Evolutionary conservation across 1,140 invertebrate species (phyloP), one percentile per base, ranked within the genome.

Genomic region (Acromyrmex heyeri): DNA sequence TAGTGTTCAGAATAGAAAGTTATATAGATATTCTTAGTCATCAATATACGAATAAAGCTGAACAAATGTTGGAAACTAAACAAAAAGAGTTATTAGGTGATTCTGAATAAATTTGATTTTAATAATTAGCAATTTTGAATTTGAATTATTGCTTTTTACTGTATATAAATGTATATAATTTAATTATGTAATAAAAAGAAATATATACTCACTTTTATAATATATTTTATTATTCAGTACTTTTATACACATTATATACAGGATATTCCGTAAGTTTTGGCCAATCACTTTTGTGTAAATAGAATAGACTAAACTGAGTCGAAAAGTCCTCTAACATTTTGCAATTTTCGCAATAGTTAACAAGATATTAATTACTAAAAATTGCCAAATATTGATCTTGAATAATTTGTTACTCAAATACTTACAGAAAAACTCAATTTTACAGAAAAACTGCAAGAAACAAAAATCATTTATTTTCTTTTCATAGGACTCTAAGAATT

Each of bases 71-170:
- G 86, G 94, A 97, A 91, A 93, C 93, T 2, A 98, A 98, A 92
- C 96, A 97, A 92, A 96, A 96, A 92, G 98, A 98, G 95, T 95
- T 98, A n/a, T 87, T 97, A 59, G 96, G 96, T 91, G 88, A 87
- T 38, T 81, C 50, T 27, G 87, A 90, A 62, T 91, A 67, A 48
- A 44, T 18, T 24, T 16, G 8, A 1, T 61, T 86, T 24, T 21
- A 50, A 65, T 7, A 34, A 82, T 61, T 83, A 48, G 4, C 5
- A 77, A 21, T 75, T 61, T 38, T 38, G 5, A 16, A 24, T 24
- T 34, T 73, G 27, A 24, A 73, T 57, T 57, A 73, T 38, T 59
- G 21, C 7, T 75, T 44, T 38, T 38, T 38, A 10, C 1, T 59
- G 3, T 14, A 59, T 44, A 14, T 1, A 55, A 27, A 75, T 57